These are phyloP conservation scores for Brenthis ino DNA, from an alignment of 2,888 invertebrate genomes.

Conservation along the genomic window DNA sequence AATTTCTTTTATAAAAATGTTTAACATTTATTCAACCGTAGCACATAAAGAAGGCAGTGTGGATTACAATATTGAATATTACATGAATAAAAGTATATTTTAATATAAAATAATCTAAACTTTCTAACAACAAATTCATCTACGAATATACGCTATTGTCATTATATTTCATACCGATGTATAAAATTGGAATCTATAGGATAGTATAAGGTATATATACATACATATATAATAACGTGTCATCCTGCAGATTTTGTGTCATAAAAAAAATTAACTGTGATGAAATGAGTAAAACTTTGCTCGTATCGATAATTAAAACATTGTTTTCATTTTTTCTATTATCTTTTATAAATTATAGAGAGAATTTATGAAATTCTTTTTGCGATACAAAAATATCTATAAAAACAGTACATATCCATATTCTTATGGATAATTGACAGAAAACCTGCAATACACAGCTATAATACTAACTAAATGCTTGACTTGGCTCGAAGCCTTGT, in stretches of 20 bases:
- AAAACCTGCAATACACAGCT: slow-evolving; percentile 19
- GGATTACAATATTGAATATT: slow-evolving; percentile 38
- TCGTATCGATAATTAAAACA: no score
- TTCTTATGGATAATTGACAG: background rate
- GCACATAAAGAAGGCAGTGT: slow-evolving; percentile 46
- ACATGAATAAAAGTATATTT: slow-evolving; percentile 32
- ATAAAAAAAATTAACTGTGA: background rate
- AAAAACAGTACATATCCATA: background rate
- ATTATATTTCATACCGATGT: slow-evolving; percentile 38
- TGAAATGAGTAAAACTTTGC: no score
- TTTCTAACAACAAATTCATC: slow-evolving; percentile 16
- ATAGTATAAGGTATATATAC: slow-evolving; percentile 37
- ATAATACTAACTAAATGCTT: slow-evolving; percentile 52
- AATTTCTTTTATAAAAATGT: slow-evolving; percentile 29
- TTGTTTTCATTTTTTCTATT: background rate
- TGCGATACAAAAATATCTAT: background rate
- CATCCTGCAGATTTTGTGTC: background rate
- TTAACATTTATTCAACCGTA: slow-evolving; percentile 43
- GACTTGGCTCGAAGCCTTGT: slow-evolving; percentile 52
- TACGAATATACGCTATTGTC: slow-evolving; percentile 33
- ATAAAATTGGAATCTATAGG: slow-evolving; percentile 45
- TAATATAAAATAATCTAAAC: slow-evolving; percentile 20
- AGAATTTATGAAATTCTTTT: background rate
- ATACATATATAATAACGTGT: slow-evolving; percentile 9
- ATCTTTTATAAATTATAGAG: no score